These are phyloP conservation scores for Macrophya alboannulata DNA, from an alignment of 2,888 invertebrate species.

Conservation along the genomic window DNA sequence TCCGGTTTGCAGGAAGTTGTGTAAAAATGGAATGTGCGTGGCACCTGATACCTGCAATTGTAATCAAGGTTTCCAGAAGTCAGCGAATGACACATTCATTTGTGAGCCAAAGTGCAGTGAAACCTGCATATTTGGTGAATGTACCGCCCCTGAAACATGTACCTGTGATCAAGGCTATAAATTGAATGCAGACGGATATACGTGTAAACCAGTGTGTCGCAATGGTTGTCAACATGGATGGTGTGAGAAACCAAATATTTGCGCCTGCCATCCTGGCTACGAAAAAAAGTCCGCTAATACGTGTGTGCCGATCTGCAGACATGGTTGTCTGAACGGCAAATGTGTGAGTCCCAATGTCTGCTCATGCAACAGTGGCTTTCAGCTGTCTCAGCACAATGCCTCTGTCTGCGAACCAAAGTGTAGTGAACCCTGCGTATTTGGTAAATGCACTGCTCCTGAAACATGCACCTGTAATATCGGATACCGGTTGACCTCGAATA, in stretches of 20 bases:
- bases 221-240: neutral
- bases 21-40: conserved; percentile 45
- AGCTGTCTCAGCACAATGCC: neutral
- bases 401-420: conserved; percentile 72
- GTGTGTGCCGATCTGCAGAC: conserved; percentile 39
- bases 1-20: conserved; percentile 58
- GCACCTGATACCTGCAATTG: conserved; percentile 64
- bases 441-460: conserved; percentile 78
- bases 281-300: neutral
- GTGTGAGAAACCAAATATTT: conserved; percentile 7
- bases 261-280: conserved; percentile 26
- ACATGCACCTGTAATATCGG: conserved; percentile 75
- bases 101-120: conserved; percentile 66
- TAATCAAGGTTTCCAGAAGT: too few relatives aligned
- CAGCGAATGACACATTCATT: too few relatives aligned
- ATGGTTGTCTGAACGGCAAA: conserved; percentile 76
- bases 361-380: neutral
- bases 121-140: conserved; percentile 77
- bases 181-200: conserved; percentile 70
- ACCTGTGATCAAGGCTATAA: conserved; percentile 79
- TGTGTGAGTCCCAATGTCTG: conserved; percentile 80
- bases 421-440: conserved; percentile 76
- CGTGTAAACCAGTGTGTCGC: conserved; percentile 56
- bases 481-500: conserved; percentile 62
- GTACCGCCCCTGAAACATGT: too few relatives aligned